phyloP scores from a whole-genome alignment of 2,797 vertebrate species.

The Neoniphon sammara region DNA sequence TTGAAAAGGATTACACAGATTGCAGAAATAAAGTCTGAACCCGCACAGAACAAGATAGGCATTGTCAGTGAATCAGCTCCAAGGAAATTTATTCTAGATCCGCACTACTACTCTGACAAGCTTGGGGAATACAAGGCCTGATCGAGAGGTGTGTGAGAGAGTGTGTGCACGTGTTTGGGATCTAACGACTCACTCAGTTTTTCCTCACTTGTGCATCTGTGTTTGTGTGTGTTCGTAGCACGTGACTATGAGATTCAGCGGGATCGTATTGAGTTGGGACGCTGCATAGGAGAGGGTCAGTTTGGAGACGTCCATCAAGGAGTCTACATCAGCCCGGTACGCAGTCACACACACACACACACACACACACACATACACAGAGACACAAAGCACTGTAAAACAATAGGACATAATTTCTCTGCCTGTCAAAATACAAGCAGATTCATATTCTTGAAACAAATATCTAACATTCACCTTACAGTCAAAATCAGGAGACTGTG shows the following conservation, averaged over 20 bases:
- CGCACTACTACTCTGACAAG: constrained; percentile 68
- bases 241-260: constrained; percentile 98
- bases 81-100: not conserved
- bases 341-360: not conserved
- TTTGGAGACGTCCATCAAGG: constrained; percentile 99
- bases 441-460: no score
- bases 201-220: constrained; percentile 29
- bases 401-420: no score
- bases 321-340: constrained; percentile 93
- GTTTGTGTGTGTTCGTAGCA: constrained; percentile 58
- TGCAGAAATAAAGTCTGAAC: not conserved
- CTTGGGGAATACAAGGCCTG: constrained; percentile 50
- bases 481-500: no score
- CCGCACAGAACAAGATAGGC: not conserved
- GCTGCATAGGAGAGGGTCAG: constrained; percentile 98
- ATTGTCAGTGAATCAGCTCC: not conserved
- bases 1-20: not conserved
- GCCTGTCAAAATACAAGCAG: no score
- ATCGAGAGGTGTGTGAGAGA: not conserved
- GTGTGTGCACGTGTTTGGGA: constrained; percentile 25
- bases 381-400: no score
- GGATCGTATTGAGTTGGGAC: constrained; percentile 94
- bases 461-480: no score
- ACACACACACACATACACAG: not conserved
- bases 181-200: constrained; percentile 24